A percentile compares a stretch with the other conserved stretches of the same genome.
phyloP scores from a whole-genome alignment of 2,113 vertebrate genomes.

The Siphamia tubifer region DNA sequence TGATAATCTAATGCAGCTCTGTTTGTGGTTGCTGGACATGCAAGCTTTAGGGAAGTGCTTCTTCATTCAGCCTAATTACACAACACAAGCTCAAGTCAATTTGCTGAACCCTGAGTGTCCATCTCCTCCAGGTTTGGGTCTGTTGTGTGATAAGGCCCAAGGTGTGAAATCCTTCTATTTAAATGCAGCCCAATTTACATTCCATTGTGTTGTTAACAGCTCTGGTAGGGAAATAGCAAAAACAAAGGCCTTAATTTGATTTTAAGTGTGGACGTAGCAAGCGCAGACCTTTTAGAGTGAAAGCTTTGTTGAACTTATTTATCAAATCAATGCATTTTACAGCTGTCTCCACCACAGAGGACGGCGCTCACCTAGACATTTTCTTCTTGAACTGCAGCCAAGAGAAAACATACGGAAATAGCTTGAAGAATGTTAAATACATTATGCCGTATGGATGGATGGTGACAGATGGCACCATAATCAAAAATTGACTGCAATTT shows the following conservation, averaged over 20 bases:
- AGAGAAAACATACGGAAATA: neutral
- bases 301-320: constrained; percentile 9
- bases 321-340: constrained; percentile 52
- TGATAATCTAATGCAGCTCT: neutral
- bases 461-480: constrained; percentile 34
- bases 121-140: constrained; percentile 37
- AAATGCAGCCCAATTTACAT: constrained; percentile 57
- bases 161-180: constrained; percentile 56
- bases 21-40: constrained; percentile 5
- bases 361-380: constrained; percentile 13
- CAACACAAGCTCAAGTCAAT: constrained; percentile 37
- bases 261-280: constrained; percentile 42
- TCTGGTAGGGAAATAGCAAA: constrained; percentile 3
- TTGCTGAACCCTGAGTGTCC: constrained; percentile 12
- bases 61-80: constrained; percentile 43
- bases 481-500: constrained; percentile 11
- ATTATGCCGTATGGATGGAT: constrained; percentile 16
- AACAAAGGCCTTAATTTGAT: constrained; percentile 60
- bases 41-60: constrained; percentile 15
- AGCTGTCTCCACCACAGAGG: constrained; percentile 19
- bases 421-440: constrained; percentile 38
- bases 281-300: constrained; percentile 17
- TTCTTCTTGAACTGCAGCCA: constrained; percentile 12
- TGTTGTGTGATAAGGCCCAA: constrained; percentile 15
- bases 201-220: constrained; percentile 66